phyloP scores from a whole-genome alignment of 92 coral and sea anemone genomes.

The Parazoanthus swiftii region DNA sequence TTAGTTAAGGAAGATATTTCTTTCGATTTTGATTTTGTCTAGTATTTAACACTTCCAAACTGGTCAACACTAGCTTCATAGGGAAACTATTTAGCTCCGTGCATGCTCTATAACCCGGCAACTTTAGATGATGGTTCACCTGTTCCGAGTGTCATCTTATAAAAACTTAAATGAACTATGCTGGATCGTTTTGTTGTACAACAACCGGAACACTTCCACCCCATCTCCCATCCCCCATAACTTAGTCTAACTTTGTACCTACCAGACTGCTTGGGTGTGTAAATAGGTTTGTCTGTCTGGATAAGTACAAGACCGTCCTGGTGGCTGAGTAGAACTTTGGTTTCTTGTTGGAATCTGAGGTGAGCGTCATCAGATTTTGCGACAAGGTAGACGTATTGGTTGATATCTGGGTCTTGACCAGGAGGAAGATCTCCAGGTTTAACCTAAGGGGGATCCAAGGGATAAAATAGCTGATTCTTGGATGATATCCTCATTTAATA shows the following conservation, averaged over 20 bases:
- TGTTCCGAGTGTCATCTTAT: too few relatives aligned
- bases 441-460: slow-evolving; percentile 52
- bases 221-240: background rate
- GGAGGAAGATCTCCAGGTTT: slow-evolving; percentile 73
- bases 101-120: too few relatives aligned
- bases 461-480: background rate
- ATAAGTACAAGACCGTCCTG: slow-evolving; percentile 86
- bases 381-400: slow-evolving; percentile 88
- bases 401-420: slow-evolving; percentile 78
- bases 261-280: slow-evolving; percentile 95
- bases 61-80: too few relatives aligned
- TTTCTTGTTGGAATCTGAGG: slow-evolving; percentile 67
- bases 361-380: slow-evolving; percentile 82
- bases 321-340: slow-evolving; percentile 78
- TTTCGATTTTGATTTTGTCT: too few relatives aligned
- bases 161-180: too few relatives aligned
- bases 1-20: too few relatives aligned
- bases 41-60: too few relatives aligned
- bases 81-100: too few relatives aligned
- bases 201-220: too few relatives aligned
- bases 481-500: too few relatives aligned
- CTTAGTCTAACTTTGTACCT: slow-evolving; percentile 8
- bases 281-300: slow-evolving; percentile 97
- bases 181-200: too few relatives aligned
- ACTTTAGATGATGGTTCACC: too few relatives aligned